Evolutionary conservation across 2,797 vertebrate genomes (phyloP).

Genomic region (Galagoides demidoff): DNA sequence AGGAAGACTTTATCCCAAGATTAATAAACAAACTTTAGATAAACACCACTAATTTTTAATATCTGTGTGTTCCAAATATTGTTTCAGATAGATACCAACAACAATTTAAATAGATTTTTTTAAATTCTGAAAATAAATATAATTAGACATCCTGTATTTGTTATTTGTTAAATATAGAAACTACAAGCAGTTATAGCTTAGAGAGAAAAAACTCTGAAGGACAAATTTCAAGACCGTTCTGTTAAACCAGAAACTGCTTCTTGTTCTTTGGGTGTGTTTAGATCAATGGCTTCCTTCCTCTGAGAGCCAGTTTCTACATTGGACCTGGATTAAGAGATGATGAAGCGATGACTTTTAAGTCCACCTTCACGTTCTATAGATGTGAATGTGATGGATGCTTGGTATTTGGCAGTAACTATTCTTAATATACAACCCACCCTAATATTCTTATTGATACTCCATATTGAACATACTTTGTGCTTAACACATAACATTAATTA

Average conservation of each 20-base stretch:
- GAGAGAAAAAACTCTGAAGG: neutral
- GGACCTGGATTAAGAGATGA: no score
- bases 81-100: rapidly evolving
- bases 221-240: neutral
- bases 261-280: neutral
- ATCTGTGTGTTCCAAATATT: neutral
- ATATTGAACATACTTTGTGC: neutral
- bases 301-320: neutral
- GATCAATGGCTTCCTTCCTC: neutral
- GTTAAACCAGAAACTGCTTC: neutral
- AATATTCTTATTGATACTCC: neutral
- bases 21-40: neutral
- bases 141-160: neutral
- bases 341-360: neutral
- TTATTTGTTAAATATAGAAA: neutral
- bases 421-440: neutral
- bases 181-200: neutral
- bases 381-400: neutral
- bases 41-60: neutral
- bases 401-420: neutral
- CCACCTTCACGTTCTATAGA: neutral
- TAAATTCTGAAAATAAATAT: neutral
- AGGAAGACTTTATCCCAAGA: neutral
- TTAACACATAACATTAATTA: neutral
- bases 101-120: neutral